Conservation (phyloP, 2,113 vertebrate genomes). For the Coptodon bakossiorum region DNA sequence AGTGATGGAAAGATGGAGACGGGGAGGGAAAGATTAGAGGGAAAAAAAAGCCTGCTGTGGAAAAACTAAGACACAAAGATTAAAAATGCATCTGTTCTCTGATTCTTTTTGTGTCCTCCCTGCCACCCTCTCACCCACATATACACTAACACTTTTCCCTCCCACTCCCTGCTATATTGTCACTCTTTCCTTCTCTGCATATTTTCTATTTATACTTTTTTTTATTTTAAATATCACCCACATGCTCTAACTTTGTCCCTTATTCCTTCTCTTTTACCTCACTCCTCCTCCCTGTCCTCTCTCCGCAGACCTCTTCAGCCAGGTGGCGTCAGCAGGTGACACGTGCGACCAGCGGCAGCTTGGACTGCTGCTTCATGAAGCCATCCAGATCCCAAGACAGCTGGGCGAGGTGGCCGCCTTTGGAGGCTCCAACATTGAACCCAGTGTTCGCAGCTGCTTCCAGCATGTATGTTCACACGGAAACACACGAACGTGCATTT, state of each 20-base stretch:
- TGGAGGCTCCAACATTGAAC: slow-evolving; percentile 95
- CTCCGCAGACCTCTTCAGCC: slow-evolving; percentile 84
- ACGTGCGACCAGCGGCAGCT: slow-evolving; percentile 93
- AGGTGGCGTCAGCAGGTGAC: slow-evolving; percentile 84
- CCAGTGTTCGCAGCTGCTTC: slow-evolving; percentile 96
- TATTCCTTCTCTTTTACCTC: background rate
- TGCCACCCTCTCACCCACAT: background rate
- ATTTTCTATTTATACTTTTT: slow-evolving; percentile 18
- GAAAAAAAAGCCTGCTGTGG: background rate
- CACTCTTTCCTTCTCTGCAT: background rate
- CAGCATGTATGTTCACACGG: slow-evolving; percentile 78
- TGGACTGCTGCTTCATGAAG: slow-evolving; percentile 89
- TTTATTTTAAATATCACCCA: background rate
- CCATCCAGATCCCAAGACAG: slow-evolving; percentile 93
- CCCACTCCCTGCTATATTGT: background rate
- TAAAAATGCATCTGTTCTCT: slow-evolving; percentile 8
- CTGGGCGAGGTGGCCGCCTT: slow-evolving; percentile 95
- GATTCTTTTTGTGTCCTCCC: background rate
- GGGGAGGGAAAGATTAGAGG: background rate
- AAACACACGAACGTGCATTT: background rate
- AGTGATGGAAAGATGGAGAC: background rate
- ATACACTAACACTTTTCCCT: background rate
- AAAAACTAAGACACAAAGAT: slow-evolving; percentile 1
- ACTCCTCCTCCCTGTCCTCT: background rate
- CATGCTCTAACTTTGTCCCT: background rate